Evolutionary conservation across 2,113 vertebrate species (phyloP).

Genomic region (Holacanthus passer): DNA sequence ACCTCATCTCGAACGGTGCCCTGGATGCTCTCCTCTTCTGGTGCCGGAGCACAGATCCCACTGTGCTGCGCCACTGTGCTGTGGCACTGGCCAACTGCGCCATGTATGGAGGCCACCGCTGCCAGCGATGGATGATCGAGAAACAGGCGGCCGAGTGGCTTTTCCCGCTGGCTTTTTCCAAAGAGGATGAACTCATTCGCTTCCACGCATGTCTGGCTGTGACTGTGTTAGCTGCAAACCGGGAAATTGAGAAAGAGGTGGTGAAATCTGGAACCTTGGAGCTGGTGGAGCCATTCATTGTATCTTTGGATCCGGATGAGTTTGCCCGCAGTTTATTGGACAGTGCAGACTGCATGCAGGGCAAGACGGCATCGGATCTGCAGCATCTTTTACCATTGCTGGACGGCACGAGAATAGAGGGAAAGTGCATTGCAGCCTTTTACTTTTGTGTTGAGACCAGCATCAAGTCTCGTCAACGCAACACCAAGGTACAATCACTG

Average conservation of each 20-base stretch:
- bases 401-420: slow-evolving; percentile 93
- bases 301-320: slow-evolving; percentile 91
- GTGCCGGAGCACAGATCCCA: slow-evolving; percentile 92
- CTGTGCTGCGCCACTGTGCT: slow-evolving; percentile 93
- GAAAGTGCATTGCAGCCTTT: slow-evolving; percentile 96
- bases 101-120: slow-evolving; percentile 93
- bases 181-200: slow-evolving; percentile 92
- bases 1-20: slow-evolving; percentile 91
- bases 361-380: slow-evolving; percentile 90
- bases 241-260: slow-evolving; percentile 96
- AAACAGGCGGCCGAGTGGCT: slow-evolving; percentile 96
- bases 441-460: slow-evolving; percentile 93
- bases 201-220: slow-evolving; percentile 96
- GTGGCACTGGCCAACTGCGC: slow-evolving; percentile 96
- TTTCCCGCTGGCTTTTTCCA: slow-evolving; percentile 95
- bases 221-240: slow-evolving; percentile 92
- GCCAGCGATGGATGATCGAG: slow-evolving; percentile 95
- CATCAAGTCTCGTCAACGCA: slow-evolving; percentile 94
- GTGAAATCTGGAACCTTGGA: slow-evolving; percentile 96
- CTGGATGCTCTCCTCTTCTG: slow-evolving; percentile 95
- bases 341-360: slow-evolving; percentile 92
- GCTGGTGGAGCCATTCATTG: slow-evolving; percentile 96
- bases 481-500: slow-evolving; percentile 89
- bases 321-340: slow-evolving; percentile 90
- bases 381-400: slow-evolving; percentile 92